A percentile compares a stretch with the other conserved stretches of the same genome.
Conservation (phyloP, 2,113 vertebrate genomes). For the Boleophthalmus pectinirostris region DNA sequence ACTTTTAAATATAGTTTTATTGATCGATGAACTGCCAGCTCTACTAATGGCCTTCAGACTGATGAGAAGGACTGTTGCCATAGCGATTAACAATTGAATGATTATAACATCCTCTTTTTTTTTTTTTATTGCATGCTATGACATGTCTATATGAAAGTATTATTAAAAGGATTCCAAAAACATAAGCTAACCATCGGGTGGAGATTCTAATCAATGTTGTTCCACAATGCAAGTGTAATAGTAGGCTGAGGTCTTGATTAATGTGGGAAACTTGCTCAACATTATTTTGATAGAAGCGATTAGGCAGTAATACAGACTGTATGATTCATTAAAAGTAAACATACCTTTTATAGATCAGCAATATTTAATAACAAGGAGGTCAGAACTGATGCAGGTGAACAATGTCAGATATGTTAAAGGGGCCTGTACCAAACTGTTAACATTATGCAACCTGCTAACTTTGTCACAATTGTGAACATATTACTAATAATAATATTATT, state of each 20-base stretch:
- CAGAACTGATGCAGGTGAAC: not conserved
- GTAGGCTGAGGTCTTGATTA: not conserved
- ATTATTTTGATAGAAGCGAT: not conserved
- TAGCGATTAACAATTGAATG: too few relatives aligned
- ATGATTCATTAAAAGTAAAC: slow-evolving; percentile 14
- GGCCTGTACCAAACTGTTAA: not conserved
- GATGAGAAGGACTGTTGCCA: too few relatives aligned
- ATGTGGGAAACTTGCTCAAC: not conserved
- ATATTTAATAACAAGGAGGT: not conserved
- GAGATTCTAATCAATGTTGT: not conserved
- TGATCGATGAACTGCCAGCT: too few relatives aligned
- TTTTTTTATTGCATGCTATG: too few relatives aligned
- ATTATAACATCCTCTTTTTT: too few relatives aligned
- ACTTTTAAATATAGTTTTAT: too few relatives aligned
- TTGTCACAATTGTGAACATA: too few relatives aligned
- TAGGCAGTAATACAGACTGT: not conserved
- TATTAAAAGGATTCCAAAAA: too few relatives aligned
- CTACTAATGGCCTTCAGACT: too few relatives aligned
- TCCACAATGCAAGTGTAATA: not conserved
- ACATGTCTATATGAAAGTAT: too few relatives aligned
- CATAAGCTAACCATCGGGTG: too few relatives aligned
- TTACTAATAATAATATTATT: not conserved
- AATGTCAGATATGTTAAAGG: not conserved
- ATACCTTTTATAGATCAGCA: not conserved
- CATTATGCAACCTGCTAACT: not conserved